Conservation (phyloP, 1,140 invertebrate species). For the Pantala flavescens region DNA sequence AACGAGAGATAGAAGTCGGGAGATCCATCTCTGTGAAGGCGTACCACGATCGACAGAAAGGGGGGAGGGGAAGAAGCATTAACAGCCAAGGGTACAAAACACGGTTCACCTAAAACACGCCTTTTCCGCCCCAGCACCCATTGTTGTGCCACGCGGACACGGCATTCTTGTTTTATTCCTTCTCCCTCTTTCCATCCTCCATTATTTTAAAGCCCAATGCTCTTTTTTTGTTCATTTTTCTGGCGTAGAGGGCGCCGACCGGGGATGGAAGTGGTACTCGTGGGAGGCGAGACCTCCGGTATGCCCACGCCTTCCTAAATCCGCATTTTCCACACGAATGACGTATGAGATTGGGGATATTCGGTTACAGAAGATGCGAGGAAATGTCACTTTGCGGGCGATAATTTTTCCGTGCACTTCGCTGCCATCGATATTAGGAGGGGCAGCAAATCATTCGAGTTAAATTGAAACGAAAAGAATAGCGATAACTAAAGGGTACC, state of each 20-base stretch:
- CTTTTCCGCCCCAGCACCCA: constrained; percentile 5
- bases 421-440: too few relatives aligned
- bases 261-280: neutral
- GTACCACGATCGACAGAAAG: neutral
- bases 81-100: constrained; percentile 8
- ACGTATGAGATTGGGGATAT: neutral
- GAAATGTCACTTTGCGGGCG: too few relatives aligned
- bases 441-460: too few relatives aligned
- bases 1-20: too few relatives aligned
- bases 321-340: neutral
- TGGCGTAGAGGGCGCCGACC: neutral
- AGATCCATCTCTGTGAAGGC: too few relatives aligned
- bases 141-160: constrained; percentile 2
- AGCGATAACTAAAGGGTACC: too few relatives aligned
- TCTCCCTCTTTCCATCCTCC: neutral
- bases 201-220: neutral
- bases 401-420: too few relatives aligned
- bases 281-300: constrained; percentile 1
- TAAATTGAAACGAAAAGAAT: too few relatives aligned
- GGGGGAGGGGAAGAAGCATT: neutral
- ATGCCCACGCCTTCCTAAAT: neutral
- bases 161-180: neutral
- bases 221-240: neutral
- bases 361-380: neutral
- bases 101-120: constrained; percentile 7